Evolutionary conservation across 1,140 invertebrate species (phyloP), one percentile per base, ranked within the genome.

Genomic region (Teleogryllus occipitalis): DNA sequence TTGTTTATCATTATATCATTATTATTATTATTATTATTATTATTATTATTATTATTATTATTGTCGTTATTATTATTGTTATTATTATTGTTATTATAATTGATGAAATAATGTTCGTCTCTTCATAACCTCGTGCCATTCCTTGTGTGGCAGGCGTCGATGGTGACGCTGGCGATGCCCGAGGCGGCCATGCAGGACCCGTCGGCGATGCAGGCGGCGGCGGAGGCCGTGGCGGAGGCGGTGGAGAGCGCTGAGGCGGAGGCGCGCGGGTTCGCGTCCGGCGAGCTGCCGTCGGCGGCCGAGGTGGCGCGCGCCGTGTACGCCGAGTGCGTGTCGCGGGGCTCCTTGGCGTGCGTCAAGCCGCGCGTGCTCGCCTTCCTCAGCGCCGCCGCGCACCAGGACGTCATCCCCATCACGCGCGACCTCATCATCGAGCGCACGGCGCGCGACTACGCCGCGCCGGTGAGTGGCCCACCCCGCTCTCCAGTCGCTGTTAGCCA

Each of bases 281-380:
- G 47, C 7, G 27, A 39, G 27, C 27, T 5, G 27, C 1, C 27
- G 47, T 47, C 90, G 46, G 91, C 91, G 8, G 86, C 89, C 4
- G 89, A 89, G 79, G 83, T 92, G 82, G 86, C 90, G 14, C 86
- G 86, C 78, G 90, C 91, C 82, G 89, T 92, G 83, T 92, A 92
- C 83, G 84, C 88, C 65, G 87, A 88, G 84, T 93, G 92, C 83
- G 83, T 92, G 15, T 89, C 89, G 82, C 88, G 90, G 82, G 89
- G 91, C 82, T 91, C 90, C 81, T 78, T 88, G 65, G 86, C 87
- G 78, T 95, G 94, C 86, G 91, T 92, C 72, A 92, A 93, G 82
- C 93, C 93, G 12, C 93, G 93, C 85, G 89, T 94, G 18, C 84
- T 94, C 80, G 87, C 90, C 75, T 95, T 93, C 89, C 88, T 94